Base-by-base conservation (phyloP, 1,140 invertebrate species). In the Leguminivora glycinivorella region DNA sequence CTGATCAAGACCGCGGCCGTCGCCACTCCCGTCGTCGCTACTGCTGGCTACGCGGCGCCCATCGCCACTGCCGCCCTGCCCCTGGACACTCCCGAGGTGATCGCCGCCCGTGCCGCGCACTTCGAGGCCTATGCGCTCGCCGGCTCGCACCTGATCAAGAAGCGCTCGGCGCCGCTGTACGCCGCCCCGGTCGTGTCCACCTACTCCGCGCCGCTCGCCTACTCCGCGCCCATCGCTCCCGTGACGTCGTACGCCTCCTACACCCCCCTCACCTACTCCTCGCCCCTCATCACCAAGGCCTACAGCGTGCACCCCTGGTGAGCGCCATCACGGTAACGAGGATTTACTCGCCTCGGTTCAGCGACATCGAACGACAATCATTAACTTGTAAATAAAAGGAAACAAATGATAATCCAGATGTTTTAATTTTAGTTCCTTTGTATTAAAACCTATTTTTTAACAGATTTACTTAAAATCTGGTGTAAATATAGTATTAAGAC, bases 31-130 rank as follows among this genome's bases (percentile, higher is more conserved):
- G 77, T 58, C 40, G 22, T 67, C 25, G 26, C 19, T 52, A 31
- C 43, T 25, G 40, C 58, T 34, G 67, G 58, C 43, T 69, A 40
- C 17, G 52, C 69, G 19, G 60, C 63, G 24, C 70, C 67, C 43
- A 69, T 69, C 56, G 34, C 56, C 12, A 24, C 77, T 10, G 74
- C 77, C 29, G 79, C 81, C 31, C 81, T 82, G 19, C 83, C 83
- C 10, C 67, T 83, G 29, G 91, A 90, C 69, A 88, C 91, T 31
- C 84, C 88, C 52, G 91, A 91, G 76, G 91, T 92, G 19, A 83
- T 91, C 63, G 90, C 91, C 58, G 92, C 92, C 68, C 90, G 91
- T 72, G 87, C 89, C 67, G 87, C 91, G 38, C 89, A 91, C 73
- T 75, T 87, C 19, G 80, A 87, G 78, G 84, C 87, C 17, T 87